Conservation (phyloP, 2,797 vertebrate species). For the Chaunax sp. region DNA sequence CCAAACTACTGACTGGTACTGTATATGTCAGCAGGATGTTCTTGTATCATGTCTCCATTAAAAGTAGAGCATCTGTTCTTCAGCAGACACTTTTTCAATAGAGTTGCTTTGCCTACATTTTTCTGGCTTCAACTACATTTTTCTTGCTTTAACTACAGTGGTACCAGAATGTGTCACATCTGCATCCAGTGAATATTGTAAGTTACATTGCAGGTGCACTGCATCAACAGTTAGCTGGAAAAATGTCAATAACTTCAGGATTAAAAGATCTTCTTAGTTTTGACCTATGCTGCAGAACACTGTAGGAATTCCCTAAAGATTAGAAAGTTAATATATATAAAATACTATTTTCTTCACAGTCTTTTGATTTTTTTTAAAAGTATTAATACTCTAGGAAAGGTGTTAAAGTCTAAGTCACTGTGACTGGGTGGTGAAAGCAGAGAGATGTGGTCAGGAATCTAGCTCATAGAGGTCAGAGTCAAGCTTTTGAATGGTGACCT, state of each 20-base stretch:
- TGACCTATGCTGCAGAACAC: background rate
- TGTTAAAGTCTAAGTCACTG: slow-evolving; percentile 40
- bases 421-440: slow-evolving; percentile 35
- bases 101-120: background rate
- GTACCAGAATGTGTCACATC: background rate
- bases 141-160: background rate
- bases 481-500: slow-evolving; percentile 74
- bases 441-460: slow-evolving; percentile 25
- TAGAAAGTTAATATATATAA: background rate
- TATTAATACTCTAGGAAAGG: slow-evolving; percentile 17
- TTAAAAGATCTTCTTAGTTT: slow-evolving; percentile 19
- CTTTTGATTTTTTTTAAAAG: slow-evolving; percentile 1
- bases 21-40: slow-evolving; percentile 3
- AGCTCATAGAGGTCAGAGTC: slow-evolving; percentile 14
- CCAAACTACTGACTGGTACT: too few species aligned
- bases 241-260: slow-evolving; percentile 1
- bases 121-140: background rate
- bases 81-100: background rate
- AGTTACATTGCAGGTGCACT: background rate
- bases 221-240: slow-evolving; percentile 1
- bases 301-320: background rate
- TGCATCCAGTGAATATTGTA: slow-evolving; percentile 5
- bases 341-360: background rate
- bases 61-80: background rate
- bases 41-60: background rate